Percentiles rank a stretch among this genome's conserved stretches.
phyloP scores from a whole-genome alignment of 2,113 vertebrate genomes.

The Ivindomyrus marchei region DNA sequence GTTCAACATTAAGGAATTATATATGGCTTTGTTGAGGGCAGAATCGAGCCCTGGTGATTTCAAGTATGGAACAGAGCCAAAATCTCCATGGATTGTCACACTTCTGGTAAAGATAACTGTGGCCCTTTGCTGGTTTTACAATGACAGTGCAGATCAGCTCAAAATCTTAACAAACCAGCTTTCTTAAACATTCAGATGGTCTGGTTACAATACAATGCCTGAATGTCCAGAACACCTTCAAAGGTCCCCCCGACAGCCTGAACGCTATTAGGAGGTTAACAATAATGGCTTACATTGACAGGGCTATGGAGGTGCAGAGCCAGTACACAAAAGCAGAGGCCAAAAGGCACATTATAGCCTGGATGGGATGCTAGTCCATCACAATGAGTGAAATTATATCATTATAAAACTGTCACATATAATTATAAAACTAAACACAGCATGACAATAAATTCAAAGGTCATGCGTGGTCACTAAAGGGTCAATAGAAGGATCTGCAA shows the following conservation, averaged over 20 bases:
- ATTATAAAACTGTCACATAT: slow-evolving; percentile 8
- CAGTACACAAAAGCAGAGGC: not conserved
- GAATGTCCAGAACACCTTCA: not conserved
- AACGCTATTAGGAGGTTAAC: not conserved
- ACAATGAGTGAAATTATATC: slow-evolving; percentile 12
- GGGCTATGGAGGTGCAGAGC: not conserved
- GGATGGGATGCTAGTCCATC: not conserved
- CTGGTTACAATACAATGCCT: not conserved
- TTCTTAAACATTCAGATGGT: not conserved
- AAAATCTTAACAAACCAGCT: not conserved
- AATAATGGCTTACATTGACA: not conserved
- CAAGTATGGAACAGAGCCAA: not conserved
- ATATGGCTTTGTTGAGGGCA: not conserved
- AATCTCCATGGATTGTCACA: not conserved
- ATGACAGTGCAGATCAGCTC: not conserved
- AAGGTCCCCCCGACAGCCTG: not conserved
- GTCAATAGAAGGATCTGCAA: not conserved
- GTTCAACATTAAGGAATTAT: not conserved
- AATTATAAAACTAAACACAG: not conserved
- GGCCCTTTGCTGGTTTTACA: not conserved
- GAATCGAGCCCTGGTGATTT: not conserved
- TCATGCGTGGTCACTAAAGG: not conserved
- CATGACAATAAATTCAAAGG: not conserved
- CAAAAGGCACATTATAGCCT: not conserved
- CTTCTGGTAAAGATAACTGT: not conserved